These are phyloP conservation scores for Parnassius glacialis DNA, from an alignment of 2,888 invertebrate species.

Conservation along the genomic window DNA sequence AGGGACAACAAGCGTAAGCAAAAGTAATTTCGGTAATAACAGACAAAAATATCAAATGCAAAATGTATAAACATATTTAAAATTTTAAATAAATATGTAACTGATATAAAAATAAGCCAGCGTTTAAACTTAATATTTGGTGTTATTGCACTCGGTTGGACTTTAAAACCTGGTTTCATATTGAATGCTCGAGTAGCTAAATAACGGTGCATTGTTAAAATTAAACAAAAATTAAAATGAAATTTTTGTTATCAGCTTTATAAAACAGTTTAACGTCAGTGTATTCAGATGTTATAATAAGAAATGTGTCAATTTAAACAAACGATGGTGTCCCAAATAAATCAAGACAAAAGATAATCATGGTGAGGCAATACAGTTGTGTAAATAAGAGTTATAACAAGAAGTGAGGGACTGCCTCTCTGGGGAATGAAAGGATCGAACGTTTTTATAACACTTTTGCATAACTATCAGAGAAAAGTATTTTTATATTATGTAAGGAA, in stretches of 20 bases:
- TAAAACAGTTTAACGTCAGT: constrained; percentile 1
- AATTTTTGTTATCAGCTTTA: constrained; percentile 1
- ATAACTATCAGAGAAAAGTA: constrained; percentile 16
- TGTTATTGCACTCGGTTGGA: too few relatives aligned
- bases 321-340: constrained; percentile 14
- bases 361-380: constrained; percentile 25
- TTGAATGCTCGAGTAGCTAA: too few relatives aligned
- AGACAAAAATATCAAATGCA: too few relatives aligned
- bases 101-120: too few relatives aligned
- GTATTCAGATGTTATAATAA: constrained; percentile 13
- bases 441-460: constrained; percentile 8
- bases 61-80: too few relatives aligned
- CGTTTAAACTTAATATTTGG: too few relatives aligned
- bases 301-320: constrained; percentile 6
- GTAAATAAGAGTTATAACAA: constrained; percentile 26
- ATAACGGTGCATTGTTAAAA: background rate
- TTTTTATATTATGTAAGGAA: background rate
- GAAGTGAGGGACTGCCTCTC: constrained; percentile 21
- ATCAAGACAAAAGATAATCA: constrained; percentile 25
- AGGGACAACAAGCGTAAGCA: too few relatives aligned
- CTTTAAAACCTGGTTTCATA: too few relatives aligned
- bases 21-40: too few relatives aligned
- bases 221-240: too few relatives aligned
- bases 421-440: constrained; percentile 21
- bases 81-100: too few relatives aligned